phyloP scores from a whole-genome alignment of 2,888 invertebrate genomes.

The Clusia tigrina region DNA sequence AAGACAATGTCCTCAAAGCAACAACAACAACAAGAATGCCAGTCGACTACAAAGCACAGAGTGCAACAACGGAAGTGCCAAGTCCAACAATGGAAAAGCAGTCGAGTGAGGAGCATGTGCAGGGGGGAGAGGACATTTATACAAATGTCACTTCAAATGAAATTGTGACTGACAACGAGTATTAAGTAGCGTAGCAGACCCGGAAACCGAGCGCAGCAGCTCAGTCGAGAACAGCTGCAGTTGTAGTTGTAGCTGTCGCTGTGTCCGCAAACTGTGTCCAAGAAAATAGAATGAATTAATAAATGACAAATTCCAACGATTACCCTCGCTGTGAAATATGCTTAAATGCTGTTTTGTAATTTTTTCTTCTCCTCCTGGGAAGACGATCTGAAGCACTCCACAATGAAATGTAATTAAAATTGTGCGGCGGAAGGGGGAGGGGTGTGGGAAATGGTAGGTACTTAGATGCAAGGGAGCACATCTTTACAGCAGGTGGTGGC shows the following conservation, averaged over 20 bases:
- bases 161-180: neutral
- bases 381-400: too few relatives aligned
- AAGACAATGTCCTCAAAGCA: neutral
- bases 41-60: neutral
- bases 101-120: neutral
- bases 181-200: neutral
- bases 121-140: neutral
- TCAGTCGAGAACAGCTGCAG: too few relatives aligned
- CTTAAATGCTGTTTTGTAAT: neutral
- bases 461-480: too few relatives aligned
- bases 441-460: too few relatives aligned
- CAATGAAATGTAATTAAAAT: too few relatives aligned
- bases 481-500: too few relatives aligned
- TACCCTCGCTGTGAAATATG: neutral
- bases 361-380: too few relatives aligned
- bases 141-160: neutral
- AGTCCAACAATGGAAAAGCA: neutral
- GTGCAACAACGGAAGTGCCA: neutral
- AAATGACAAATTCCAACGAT: neutral
- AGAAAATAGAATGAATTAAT: conserved; percentile 4
- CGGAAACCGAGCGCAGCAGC: neutral
- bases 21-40: too few relatives aligned
- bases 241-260: too few relatives aligned
- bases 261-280: neutral
- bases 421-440: neutral